A percentile compares a stretch with the other conserved stretches of the same genome.
Evolutionary conservation across 2,113 vertebrate species (phyloP).

Genomic region (Lipophrys pholis): DNA sequence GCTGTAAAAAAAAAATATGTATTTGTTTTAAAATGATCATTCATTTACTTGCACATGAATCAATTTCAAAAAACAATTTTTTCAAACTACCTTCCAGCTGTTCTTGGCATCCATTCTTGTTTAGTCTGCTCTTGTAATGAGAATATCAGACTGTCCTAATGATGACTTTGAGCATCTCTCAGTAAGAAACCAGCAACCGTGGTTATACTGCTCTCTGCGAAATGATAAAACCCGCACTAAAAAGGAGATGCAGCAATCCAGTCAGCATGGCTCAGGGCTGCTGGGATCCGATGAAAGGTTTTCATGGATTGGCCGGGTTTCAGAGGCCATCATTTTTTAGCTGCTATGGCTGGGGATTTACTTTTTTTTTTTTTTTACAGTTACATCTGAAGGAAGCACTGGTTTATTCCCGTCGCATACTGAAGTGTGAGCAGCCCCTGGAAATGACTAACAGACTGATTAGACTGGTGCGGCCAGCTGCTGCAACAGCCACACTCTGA

Average conservation of each 20-base stretch:
- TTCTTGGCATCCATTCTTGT: conserved; percentile 6
- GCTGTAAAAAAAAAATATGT: neutral
- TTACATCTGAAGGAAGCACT: conserved; percentile 54
- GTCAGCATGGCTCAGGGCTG: conserved; percentile 47
- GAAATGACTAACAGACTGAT: conserved; percentile 70
- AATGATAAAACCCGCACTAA: conserved; percentile 52
- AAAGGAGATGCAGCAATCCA: conserved; percentile 37
- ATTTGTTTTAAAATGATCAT: neutral
- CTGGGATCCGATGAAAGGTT: conserved; percentile 68
- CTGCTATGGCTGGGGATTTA: conserved; percentile 51
- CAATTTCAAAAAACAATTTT: neutral
- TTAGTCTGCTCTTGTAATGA: conserved; percentile 27
- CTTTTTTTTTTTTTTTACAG: conserved; percentile 35
- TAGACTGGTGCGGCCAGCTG: conserved; percentile 35
- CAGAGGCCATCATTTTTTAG: conserved; percentile 48
- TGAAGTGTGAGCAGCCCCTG: conserved; percentile 60
- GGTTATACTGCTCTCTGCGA: conserved; percentile 33
- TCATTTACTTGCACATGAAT: neutral
- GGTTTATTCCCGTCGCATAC: conserved; percentile 63
- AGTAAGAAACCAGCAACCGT: conserved; percentile 34
- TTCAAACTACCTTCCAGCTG: conserved; percentile 14
- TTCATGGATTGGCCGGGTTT: conserved; percentile 59
- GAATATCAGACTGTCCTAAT: conserved; percentile 26
- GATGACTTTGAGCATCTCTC: conserved; percentile 33
- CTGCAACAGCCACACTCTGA: conserved; percentile 38